Evolutionary conservation across 2,888 invertebrate genomes (phyloP), one percentile per base, ranked within the genome.

Genomic region (Nomada ruficornis): DNA sequence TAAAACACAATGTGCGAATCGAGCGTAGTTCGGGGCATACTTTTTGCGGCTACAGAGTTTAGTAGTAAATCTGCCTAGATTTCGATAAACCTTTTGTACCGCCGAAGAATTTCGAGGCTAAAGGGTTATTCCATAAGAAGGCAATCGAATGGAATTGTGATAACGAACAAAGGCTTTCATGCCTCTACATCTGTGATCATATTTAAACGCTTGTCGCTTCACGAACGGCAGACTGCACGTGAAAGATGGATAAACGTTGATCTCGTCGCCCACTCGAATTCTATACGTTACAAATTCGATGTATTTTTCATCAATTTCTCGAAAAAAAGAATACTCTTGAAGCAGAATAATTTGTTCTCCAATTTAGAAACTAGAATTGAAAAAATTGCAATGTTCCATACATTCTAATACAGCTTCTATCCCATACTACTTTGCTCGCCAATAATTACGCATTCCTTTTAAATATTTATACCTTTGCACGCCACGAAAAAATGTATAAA

Each of bases 101-200:
- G 11, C 3, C 47, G 50, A 68, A 70, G 42, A 69, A 69, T 50
- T 63, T 26, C 20, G 15, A n/a, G 57, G n/a, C 18, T 13, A 7
- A 71, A 78, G 54, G 59, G 63, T 63, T 26, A 18, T 67, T 44
- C 18, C 63, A n/a, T 62, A 54, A 57, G 63, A 74, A 77, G 77
- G 73, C 74, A 83, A 78, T 83, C 83, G 82, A 83, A 83, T 82
- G 83, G 83, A 83, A 83, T 75, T 54, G 78, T 42, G 83, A 82
- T 83, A 83, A 68, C 44, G 65, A n/a, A 50, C 42, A 42, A 67
- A 63, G 23, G 26, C 20, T 42, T 23, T 57, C 36, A 9, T 62
- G 20, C 23, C 26, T 72, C 20, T 74, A n/a, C 50, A n/a, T 18
- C 9, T 20, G 20, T 44, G 29, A 52, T 44, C 52, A 15, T 29